Conservation (phyloP, 1,140 invertebrate genomes). For the Drosophila truncata region DNA sequence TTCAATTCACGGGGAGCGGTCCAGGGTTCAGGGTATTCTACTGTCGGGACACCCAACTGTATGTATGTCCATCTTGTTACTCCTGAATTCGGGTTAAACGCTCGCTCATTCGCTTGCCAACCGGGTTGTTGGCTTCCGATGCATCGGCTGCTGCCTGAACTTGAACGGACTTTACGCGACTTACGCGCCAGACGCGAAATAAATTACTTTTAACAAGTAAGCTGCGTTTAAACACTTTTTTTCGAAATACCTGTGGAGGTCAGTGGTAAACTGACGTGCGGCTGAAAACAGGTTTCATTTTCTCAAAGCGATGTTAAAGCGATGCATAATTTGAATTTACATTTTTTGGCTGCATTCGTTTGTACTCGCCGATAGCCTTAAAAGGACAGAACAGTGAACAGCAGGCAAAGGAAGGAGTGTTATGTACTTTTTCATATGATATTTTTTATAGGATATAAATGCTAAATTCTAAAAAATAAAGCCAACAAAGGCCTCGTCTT, state of each 20-base stretch:
- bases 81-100: slow-evolving; percentile 1
- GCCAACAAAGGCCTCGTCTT: not conserved
- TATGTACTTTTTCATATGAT: no score
- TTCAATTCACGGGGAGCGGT: no score
- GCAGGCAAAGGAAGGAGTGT: not conserved
- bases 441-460: not conserved
- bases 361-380: slow-evolving; percentile 8
- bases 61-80: no score
- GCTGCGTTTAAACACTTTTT: slow-evolving; percentile 47
- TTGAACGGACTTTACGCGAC: slow-evolving; percentile 48
- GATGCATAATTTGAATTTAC: slow-evolving; percentile 56
- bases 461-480: no score
- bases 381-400: not conserved
- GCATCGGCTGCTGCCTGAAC: slow-evolving; percentile 45
- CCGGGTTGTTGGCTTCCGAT: slow-evolving; percentile 59
- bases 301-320: slow-evolving; percentile 21
- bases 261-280: slow-evolving; percentile 56
- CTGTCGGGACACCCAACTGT: no score
- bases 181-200: slow-evolving; percentile 36
- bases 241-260: slow-evolving; percentile 61
- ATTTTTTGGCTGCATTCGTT: slow-evolving; percentile 35
- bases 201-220: slow-evolving; percentile 56
- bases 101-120: slow-evolving; percentile 11
- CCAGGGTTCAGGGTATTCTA: no score
- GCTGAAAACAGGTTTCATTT: slow-evolving; percentile 69